phyloP scores from a whole-genome alignment of 2,113 vertebrate genomes.

The Chlamydotis undulata region DNA sequence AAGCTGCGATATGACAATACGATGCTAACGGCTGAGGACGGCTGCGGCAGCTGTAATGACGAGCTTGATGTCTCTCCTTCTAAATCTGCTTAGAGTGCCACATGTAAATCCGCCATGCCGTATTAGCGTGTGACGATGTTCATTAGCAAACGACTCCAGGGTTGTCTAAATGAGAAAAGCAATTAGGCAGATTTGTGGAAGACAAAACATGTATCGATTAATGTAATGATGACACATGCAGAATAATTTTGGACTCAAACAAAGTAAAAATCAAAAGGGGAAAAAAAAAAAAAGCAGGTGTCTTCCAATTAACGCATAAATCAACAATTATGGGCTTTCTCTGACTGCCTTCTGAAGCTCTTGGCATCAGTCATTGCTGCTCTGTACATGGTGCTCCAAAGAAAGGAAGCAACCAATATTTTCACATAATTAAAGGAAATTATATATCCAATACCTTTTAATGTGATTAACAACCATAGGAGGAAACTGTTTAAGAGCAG shows the following conservation, averaged over 20 bases:
- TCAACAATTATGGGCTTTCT: neutral
- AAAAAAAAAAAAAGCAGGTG: neutral
- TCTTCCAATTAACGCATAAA: neutral
- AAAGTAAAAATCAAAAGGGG: conserved; percentile 46
- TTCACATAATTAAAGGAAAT: conserved; percentile 70
- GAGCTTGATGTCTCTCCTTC: neutral
- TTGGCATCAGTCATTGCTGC: neutral
- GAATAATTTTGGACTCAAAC: conserved; percentile 37
- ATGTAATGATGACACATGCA: conserved; percentile 40
- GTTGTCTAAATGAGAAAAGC: conserved; percentile 67
- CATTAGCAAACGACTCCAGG: conserved; percentile 64
- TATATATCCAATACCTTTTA: conserved; percentile 65
- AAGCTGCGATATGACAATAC: neutral
- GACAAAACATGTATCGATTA: conserved; percentile 70
- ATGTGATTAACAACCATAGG: conserved; percentile 59
- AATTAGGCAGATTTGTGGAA: conserved; percentile 67
- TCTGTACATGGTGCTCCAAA: neutral
- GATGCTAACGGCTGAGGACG: neutral
- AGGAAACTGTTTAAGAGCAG: conserved; percentile 26
- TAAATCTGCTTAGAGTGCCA: neutral
- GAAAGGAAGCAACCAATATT: conserved; percentile 62
- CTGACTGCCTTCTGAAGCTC: neutral
- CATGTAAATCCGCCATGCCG: conserved; percentile 31
- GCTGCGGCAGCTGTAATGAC: neutral
- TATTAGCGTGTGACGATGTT: conserved; percentile 18